phyloP scores from a whole-genome alignment of 1,140 invertebrate species.

The Maconellicoccus hirsutus region DNA sequence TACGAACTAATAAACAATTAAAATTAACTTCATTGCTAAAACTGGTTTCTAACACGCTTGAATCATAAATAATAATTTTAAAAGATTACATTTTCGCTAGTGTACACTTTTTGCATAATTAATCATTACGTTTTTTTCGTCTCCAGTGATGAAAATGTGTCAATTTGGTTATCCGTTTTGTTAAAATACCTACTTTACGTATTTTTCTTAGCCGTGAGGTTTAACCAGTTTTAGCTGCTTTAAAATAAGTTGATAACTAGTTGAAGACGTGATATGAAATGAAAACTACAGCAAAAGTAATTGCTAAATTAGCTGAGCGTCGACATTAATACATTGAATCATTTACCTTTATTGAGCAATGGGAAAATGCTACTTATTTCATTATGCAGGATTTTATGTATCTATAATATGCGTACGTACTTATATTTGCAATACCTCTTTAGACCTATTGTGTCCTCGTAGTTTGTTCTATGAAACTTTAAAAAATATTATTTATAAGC shows the following conservation, averaged over 20 bases:
- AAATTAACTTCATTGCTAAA: background rate
- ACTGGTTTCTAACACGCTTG: background rate
- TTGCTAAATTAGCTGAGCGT: background rate
- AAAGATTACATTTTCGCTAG: background rate
- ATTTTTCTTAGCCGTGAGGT: background rate
- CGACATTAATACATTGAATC: background rate
- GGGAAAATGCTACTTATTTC: too few species aligned
- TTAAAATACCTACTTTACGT: background rate
- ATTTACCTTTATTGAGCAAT: background rate
- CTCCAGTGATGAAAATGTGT: background rate
- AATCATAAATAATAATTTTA: too few species aligned
- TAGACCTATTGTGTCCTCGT: too few species aligned
- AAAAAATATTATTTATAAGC: too few species aligned
- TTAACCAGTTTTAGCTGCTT: conserved; percentile 8
- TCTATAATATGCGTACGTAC: too few species aligned
- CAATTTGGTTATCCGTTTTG: conserved; percentile 1
- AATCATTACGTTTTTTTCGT: background rate
- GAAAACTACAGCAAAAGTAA: conserved; percentile 4
- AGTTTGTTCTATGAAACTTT: too few species aligned
- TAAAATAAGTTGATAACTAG: background rate
- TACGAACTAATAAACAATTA: background rate
- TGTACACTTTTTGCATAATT: background rate
- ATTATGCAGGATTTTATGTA: too few species aligned
- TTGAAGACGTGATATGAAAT: background rate
- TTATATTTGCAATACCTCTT: too few species aligned